Percentiles rank a stretch among this genome's conserved stretches.
phyloP scores from a whole-genome alignment of 2,113 vertebrate genomes.

The Papio anubis region DNA sequence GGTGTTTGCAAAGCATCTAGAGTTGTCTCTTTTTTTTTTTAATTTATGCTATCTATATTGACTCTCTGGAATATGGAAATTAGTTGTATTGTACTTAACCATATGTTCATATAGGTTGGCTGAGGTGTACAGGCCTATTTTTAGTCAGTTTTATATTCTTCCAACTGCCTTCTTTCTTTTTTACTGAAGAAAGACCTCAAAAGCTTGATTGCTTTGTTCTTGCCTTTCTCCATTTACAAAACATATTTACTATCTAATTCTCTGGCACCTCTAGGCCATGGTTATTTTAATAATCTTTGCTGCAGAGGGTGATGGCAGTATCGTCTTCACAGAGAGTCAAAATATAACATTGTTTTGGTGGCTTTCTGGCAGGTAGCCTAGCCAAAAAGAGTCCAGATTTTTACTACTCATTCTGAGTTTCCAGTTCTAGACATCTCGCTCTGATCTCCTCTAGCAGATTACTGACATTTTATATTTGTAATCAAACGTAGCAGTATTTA shows the following conservation, averaged over 20 bases:
- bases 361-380: background rate
- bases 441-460: background rate
- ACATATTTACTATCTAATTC: background rate
- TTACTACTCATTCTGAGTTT: background rate
- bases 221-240: constrained; percentile 8
- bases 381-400: background rate
- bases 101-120: background rate
- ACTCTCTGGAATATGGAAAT: constrained; percentile 7
- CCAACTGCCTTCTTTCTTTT: background rate
- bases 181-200: constrained; percentile 33
- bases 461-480: background rate
- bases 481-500: constrained; percentile 32
- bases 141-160: constrained; percentile 34
- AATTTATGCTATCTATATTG: background rate
- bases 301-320: background rate
- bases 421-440: background rate
- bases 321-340: background rate
- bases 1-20: background rate
- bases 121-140: background rate
- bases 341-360: background rate
- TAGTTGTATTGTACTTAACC: constrained; percentile 41
- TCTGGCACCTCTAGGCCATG: background rate
- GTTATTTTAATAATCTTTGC: background rate
- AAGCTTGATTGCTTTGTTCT: background rate
- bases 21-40: background rate